These are phyloP conservation scores for Tetramorium parvispinum DNA, from an alignment of 1,140 invertebrate genomes.

Conservation along the genomic window DNA sequence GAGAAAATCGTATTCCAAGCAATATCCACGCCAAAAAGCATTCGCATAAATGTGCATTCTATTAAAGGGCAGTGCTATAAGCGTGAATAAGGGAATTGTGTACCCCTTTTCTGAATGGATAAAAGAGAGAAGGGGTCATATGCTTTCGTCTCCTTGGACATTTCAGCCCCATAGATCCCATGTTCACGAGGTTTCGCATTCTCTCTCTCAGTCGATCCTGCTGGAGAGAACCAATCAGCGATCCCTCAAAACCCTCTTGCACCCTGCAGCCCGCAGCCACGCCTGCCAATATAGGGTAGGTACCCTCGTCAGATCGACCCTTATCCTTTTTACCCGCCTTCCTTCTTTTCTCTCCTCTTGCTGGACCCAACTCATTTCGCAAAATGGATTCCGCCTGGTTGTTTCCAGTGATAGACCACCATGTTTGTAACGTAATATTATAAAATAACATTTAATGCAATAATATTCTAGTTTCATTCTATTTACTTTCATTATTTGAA, in stretches of 20 bases:
- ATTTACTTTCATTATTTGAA: neutral
- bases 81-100: slow-evolving; percentile 54
- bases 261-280: slow-evolving; percentile 82
- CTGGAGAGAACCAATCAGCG: slow-evolving; percentile 82
- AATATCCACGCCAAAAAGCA: slow-evolving; percentile 64
- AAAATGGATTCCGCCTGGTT: slow-evolving; percentile 81
- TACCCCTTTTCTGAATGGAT: neutral
- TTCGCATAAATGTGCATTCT: slow-evolving; percentile 83
- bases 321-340: slow-evolving; percentile 79
- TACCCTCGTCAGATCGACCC: slow-evolving; percentile 81
- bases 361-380: slow-evolving; percentile 82
- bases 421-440: slow-evolving; percentile 26
- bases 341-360: slow-evolving; percentile 66
- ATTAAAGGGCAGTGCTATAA: slow-evolving; percentile 77
- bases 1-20: slow-evolving; percentile 69
- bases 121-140: slow-evolving; percentile 25
- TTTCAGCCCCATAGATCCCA: slow-evolving; percentile 53
- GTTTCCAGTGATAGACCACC: slow-evolving; percentile 37
- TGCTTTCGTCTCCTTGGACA: slow-evolving; percentile 61
- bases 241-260: slow-evolving; percentile 79
- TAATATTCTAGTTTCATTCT: neutral
- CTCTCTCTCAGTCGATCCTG: slow-evolving; percentile 67
- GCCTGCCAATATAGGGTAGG: slow-evolving; percentile 84
- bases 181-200: slow-evolving; percentile 53
- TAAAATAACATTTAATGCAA: neutral